A percentile compares a stretch with the other conserved stretches of the same genome.
Conservation (phyloP, 2,888 invertebrate genomes). For the Trachelus iudaicus region DNA sequence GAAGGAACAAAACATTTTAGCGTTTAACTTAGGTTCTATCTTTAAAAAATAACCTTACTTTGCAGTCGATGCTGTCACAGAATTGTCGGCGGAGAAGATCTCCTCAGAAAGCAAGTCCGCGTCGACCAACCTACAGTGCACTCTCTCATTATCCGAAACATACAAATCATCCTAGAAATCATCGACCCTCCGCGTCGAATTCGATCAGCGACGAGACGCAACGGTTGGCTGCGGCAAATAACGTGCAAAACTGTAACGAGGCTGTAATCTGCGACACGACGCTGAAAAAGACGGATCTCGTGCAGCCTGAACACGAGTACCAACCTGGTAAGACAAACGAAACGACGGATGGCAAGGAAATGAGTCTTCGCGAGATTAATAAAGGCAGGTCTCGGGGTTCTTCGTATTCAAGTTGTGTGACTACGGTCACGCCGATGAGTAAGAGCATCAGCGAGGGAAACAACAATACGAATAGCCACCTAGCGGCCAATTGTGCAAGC, state of each 20-base stretch:
- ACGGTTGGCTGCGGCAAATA: conserved; percentile 26
- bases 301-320: neutral
- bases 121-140: conserved; percentile 57
- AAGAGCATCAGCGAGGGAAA: conserved; percentile 44
- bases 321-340: neutral
- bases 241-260: neutral
- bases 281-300: neutral
- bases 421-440: conserved; percentile 52
- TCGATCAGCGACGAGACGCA: conserved; percentile 53
- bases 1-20: too few species aligned
- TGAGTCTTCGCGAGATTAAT: conserved; percentile 13
- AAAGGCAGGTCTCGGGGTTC: conserved; percentile 45
- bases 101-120: conserved; percentile 36
- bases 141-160: conserved; percentile 47
- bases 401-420: conserved; percentile 56
- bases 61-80: conserved; percentile 65
- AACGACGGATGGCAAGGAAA: neutral
- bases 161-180: conserved; percentile 36
- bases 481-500: conserved; percentile 30
- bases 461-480: conserved; percentile 32
- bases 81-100: conserved; percentile 55
- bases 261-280: neutral
- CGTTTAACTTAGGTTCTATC: too few species aligned
- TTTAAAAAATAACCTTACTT: conserved; percentile 25
- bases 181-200: conserved; percentile 46